Conservation (phyloP, 2,113 vertebrate species). For the Bos indicus region DNA sequence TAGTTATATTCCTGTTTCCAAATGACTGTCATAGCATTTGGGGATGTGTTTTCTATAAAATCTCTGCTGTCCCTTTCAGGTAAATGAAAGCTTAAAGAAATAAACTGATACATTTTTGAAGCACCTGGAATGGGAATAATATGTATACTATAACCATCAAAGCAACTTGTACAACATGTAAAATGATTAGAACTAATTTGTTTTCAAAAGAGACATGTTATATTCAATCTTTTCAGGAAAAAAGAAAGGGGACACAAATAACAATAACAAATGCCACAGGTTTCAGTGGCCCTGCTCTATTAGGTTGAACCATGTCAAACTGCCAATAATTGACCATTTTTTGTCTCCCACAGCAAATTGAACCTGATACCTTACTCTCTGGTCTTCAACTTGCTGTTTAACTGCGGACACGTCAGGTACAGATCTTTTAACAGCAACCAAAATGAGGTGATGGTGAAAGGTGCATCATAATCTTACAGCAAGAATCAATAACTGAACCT, state of each 20-base stretch:
- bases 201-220: background rate
- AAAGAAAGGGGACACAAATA: background rate
- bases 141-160: background rate
- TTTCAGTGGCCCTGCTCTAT: background rate
- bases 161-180: background rate
- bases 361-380: background rate
- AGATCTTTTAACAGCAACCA: background rate
- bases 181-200: background rate
- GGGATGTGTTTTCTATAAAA: background rate
- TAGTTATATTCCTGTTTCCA: constrained; percentile 8
- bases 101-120: constrained; percentile 22
- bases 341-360: background rate
- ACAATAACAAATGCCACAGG: background rate
- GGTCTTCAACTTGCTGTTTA: constrained; percentile 25
- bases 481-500: background rate
- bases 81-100: constrained; percentile 27
- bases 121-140: background rate
- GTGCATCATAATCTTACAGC: background rate
- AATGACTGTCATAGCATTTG: background rate
- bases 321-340: background rate
- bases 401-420: background rate
- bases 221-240: background rate
- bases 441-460: background rate
- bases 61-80: constrained; percentile 10
- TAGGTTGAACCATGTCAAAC: background rate